Conservation (phyloP, 1,140 invertebrate genomes). For the Pomacea maculata region DNA sequence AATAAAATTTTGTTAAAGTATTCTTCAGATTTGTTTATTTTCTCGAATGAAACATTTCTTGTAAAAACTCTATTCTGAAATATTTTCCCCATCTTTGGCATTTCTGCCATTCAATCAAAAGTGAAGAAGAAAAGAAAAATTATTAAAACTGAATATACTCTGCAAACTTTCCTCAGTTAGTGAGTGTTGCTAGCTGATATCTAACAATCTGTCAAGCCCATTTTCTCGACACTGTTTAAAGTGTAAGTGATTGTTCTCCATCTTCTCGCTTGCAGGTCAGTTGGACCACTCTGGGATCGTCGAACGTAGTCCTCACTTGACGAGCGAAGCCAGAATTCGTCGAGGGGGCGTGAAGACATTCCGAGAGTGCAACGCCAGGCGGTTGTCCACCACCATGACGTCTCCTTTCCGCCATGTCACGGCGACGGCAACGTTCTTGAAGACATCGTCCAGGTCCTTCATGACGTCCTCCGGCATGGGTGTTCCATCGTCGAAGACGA, state of each 20-base stretch:
- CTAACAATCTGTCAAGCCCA: not conserved
- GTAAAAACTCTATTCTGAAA: too few relatives aligned
- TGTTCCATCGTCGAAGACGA: slow-evolving; percentile 44
- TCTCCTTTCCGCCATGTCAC: slow-evolving; percentile 51
- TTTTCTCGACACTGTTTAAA: not conserved
- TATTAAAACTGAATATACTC: too few relatives aligned
- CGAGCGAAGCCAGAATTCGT: slow-evolving; percentile 51
- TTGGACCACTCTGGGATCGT: too few relatives aligned
- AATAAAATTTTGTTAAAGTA: too few relatives aligned
- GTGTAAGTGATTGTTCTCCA: not conserved
- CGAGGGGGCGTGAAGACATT: slow-evolving; percentile 49
- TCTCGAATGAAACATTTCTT: too few relatives aligned
- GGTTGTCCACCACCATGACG: slow-evolving; percentile 54
- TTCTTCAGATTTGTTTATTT: too few relatives aligned
- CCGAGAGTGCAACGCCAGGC: slow-evolving; percentile 50
- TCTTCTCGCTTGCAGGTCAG: not conserved
- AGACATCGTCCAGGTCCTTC: slow-evolving; percentile 36
- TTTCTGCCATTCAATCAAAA: too few relatives aligned
- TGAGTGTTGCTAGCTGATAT: not conserved
- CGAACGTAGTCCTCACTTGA: slow-evolving; percentile 31
- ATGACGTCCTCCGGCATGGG: slow-evolving; percentile 41
- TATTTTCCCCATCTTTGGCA: too few relatives aligned
- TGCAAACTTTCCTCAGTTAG: not conserved
- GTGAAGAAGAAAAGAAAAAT: too few relatives aligned
- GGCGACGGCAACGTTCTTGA: slow-evolving; percentile 44